These are phyloP conservation scores for human (Homo sapiens) DNA, from an alignment of 2,113 vertebrate genomes.

Conservation along the genomic window GRCh38 chr1:193963501-193964000, in stretches of 20 bases:
- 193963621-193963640: neutral
- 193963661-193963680: neutral
- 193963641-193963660: neutral
- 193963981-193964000: neutral
- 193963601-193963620: neutral
- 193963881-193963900: neutral
- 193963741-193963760: neutral
- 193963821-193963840: neutral
- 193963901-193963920: neutral
- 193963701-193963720: neutral
- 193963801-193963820: neutral
- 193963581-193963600: neutral
- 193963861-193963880: neutral
- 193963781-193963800: neutral
- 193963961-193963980: neutral
- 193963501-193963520: constrained; percentile 55
- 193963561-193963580: neutral
- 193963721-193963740: neutral
- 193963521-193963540: constrained; percentile 27
- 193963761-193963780: neutral
- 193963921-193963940: neutral
- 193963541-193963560: neutral
- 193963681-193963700: neutral
- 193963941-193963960: neutral
- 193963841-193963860: neutral